Base-by-base conservation (phyloP, 2,888 invertebrate species). In the Erebia aethiops region DNA sequence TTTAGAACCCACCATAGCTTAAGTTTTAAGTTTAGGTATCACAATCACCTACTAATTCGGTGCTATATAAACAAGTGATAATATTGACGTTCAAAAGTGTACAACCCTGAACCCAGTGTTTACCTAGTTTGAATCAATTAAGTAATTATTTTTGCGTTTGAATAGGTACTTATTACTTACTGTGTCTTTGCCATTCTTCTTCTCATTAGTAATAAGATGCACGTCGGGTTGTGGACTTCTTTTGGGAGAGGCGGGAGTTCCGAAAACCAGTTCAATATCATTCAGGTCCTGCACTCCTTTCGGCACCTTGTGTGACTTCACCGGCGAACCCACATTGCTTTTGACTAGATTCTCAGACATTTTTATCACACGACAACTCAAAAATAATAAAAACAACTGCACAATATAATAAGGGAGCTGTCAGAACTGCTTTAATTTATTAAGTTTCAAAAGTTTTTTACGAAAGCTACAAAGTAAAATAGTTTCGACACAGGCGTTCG, bases 181-280 rank as follows among this genome's bases (percentile, higher is more conserved):
- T 21, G 76, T 70, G 41, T 77, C 73, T 60, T 70, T 79, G 35
- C 70, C 77, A 10, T 77, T 73, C 10, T 77, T 80, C 56, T 73
- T 84, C 52, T 86, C 85, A 61, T 82, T 86, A 13, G 80, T 71
- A 26, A 84, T 76, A 11, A 77, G 57, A 65, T 83, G 84, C 8
- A 82, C 77, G 62, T 81, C 83, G 1, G 80, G 80, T n/a, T 70
- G 75, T 0, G 67, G 43, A 11, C 61, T 75, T 8, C 72, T 74
- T 54, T 82, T 84, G 7, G 82, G 79, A 0, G 82, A 78, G 14
- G 75, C 75, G 5, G 87, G 83, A 10, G 76, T 85, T 0, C 91
- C 90, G 71, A 91, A 92, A 69, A 92, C 81, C 83, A 82, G 84
- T 61, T 89, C 89, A 0, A 92, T 77, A 8, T 83, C 85, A 26